phyloP scores from a whole-genome alignment of 2,113 vertebrate species.

The Pygoscelis antarcticus region DNA sequence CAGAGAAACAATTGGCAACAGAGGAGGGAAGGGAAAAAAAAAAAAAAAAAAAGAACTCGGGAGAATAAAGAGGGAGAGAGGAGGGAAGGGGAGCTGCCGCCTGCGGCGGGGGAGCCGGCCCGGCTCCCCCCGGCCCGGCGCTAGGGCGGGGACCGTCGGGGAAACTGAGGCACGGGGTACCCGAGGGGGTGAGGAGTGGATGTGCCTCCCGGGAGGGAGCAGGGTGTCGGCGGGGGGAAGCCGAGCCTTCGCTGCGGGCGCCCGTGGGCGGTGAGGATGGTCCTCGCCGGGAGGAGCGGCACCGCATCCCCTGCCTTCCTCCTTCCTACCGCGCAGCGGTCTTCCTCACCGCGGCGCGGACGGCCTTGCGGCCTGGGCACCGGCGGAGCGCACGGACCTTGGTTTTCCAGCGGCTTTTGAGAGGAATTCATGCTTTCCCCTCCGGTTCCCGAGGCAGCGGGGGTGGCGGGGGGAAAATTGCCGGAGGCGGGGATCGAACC shows the following conservation, averaged over 20 bases:
- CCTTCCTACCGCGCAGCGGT: accelerated
- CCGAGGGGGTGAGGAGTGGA: neutral
- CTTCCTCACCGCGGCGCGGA: neutral
- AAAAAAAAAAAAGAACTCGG: neutral
- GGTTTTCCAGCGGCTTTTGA: neutral
- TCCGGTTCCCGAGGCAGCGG: too few relatives aligned
- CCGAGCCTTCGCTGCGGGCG: neutral
- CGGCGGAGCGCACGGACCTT: accelerated
- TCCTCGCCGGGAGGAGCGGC: neutral
- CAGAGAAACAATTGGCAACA: slow-evolving; percentile 76
- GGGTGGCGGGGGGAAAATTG: accelerated
- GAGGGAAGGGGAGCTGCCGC: neutral
- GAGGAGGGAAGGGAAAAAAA: neutral
- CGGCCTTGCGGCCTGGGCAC: neutral
- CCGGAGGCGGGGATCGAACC: neutral
- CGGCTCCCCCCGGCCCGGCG: neutral
- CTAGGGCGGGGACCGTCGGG: neutral
- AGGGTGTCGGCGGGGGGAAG: neutral
- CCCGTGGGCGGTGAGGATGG: neutral
- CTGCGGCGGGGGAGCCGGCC: neutral
- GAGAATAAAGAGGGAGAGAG: neutral
- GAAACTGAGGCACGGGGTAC: neutral
- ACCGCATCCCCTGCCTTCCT: neutral
- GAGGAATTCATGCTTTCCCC: neutral
- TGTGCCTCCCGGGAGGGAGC: too few relatives aligned